Evolutionary conservation across 1,140 invertebrate species (phyloP).

Genomic region (Anthonomus grandis): DNA sequence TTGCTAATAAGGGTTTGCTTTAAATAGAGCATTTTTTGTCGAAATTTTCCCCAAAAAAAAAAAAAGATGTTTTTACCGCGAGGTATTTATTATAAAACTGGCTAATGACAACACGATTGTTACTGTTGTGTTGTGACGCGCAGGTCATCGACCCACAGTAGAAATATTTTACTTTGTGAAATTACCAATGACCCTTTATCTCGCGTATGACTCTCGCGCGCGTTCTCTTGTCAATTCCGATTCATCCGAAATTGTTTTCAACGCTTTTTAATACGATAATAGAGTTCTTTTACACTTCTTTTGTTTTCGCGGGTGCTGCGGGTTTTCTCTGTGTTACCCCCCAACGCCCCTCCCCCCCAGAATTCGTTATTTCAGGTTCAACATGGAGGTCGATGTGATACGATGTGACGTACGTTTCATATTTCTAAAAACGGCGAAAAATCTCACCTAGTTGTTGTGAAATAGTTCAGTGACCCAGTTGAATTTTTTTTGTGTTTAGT

Average conservation of each 20-base stretch:
- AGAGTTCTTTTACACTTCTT: slow-evolving; percentile 4
- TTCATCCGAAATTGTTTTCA: slow-evolving; percentile 13
- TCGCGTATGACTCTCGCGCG: slow-evolving; percentile 5
- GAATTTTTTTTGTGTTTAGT: not conserved
- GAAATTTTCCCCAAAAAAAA: no score
- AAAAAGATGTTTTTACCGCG: not conserved
- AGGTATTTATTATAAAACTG: slow-evolving; percentile 12
- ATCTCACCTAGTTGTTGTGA: not conserved
- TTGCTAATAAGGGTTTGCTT: not conserved
- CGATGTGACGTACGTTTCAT: slow-evolving; percentile 10
- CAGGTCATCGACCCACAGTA: slow-evolving; percentile 27
- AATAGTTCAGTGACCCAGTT: slow-evolving; percentile 1
- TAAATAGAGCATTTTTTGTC: no score
- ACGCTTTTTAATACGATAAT: no score
- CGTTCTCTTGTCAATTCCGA: slow-evolving; percentile 1
- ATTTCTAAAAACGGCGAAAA: not conserved
- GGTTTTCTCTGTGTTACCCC: no score
- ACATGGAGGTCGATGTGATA: slow-evolving; percentile 24
- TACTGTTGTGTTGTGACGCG: slow-evolving; percentile 21
- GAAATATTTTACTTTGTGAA: slow-evolving; percentile 39
- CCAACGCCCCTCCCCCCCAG: no score
- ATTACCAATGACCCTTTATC: slow-evolving; percentile 40
- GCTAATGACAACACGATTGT: slow-evolving; percentile 13
- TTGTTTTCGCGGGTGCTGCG: slow-evolving; percentile 4
- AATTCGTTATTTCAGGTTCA: slow-evolving; percentile 4